phyloP scores from a whole-genome alignment of 2,113 vertebrate species.

The Cyprinus carpio region DNA sequence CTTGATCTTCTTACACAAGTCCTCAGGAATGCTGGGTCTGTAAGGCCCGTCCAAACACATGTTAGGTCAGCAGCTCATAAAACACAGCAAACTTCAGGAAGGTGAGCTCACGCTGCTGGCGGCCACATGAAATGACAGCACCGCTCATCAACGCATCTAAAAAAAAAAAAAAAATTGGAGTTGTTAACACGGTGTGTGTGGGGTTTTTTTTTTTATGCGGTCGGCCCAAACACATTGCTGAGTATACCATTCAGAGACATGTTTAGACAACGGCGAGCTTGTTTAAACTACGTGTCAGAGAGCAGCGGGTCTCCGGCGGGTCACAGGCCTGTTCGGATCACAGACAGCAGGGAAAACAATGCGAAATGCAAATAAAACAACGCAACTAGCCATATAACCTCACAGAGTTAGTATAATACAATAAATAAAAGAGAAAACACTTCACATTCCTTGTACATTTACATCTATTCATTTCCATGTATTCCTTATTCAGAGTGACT shows the following conservation, averaged over 20 bases:
- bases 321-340: neutral
- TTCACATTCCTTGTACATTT: neutral
- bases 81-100: constrained; percentile 24
- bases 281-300: constrained; percentile 1
- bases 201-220: constrained; percentile 8
- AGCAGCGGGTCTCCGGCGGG: neutral
- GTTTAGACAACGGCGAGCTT: neutral
- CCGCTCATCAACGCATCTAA: neutral
- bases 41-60: constrained; percentile 38
- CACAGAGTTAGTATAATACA: neutral
- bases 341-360: neutral
- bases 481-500: no score
- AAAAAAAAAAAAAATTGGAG: no score
- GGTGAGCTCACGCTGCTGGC: neutral
- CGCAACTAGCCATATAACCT: no score
- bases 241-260: constrained; percentile 17
- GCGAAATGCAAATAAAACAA: neutral
- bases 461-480: neutral
- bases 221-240: constrained; percentile 29
- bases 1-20: constrained; percentile 28
- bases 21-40: constrained; percentile 59
- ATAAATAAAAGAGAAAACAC: neutral
- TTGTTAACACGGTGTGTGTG: constrained; percentile 5
- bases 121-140: neutral
- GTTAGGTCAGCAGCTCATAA: constrained; percentile 34